Conservation (phyloP, 2,888 invertebrate genomes). For the Drosophila setosimentum region DNA sequence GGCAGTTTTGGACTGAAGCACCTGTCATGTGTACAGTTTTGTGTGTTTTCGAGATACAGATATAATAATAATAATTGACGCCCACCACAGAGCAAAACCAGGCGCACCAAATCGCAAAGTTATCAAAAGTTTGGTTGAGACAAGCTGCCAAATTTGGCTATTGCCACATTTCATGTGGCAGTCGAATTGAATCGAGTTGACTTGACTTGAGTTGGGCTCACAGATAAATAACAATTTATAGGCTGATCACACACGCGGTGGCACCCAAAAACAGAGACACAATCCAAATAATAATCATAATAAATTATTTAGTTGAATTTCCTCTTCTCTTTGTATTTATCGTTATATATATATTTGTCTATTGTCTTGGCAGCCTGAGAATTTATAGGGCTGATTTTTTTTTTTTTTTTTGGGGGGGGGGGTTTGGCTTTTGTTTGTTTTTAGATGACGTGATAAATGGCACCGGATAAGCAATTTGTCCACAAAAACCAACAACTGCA, state of each 20-base stretch:
- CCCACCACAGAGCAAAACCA: constrained; percentile 21
- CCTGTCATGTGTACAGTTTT: constrained; percentile 26
- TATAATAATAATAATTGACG: constrained; percentile 22
- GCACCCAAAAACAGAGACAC: constrained; percentile 38
- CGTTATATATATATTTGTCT: constrained; percentile 17
- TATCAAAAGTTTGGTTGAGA: constrained; percentile 42
- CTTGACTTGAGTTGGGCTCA: neutral
- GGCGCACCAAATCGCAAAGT: constrained; percentile 20
- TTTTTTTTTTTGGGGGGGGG: no score
- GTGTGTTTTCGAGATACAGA: constrained; percentile 36
- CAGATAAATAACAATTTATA: constrained; percentile 64
- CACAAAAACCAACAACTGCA: constrained; percentile 12
- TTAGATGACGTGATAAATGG: constrained; percentile 44
- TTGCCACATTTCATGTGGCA: constrained; percentile 60
- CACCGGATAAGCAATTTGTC: constrained; percentile 36
- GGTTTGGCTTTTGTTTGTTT: constrained; percentile 1
- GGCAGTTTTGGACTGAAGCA: constrained; percentile 19
- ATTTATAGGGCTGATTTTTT: constrained; percentile 43
- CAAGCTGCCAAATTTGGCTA: constrained; percentile 67
- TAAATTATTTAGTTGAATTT: constrained; percentile 58
- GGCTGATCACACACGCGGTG: constrained; percentile 53
- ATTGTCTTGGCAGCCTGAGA: constrained; percentile 49
- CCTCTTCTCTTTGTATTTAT: constrained; percentile 7
- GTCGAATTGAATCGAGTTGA: neutral
- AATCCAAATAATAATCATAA: constrained; percentile 56